These are phyloP conservation scores for Anarhynchus alexandrinus DNA, from an alignment of 2,113 vertebrate genomes.

Conservation along the genomic window DNA sequence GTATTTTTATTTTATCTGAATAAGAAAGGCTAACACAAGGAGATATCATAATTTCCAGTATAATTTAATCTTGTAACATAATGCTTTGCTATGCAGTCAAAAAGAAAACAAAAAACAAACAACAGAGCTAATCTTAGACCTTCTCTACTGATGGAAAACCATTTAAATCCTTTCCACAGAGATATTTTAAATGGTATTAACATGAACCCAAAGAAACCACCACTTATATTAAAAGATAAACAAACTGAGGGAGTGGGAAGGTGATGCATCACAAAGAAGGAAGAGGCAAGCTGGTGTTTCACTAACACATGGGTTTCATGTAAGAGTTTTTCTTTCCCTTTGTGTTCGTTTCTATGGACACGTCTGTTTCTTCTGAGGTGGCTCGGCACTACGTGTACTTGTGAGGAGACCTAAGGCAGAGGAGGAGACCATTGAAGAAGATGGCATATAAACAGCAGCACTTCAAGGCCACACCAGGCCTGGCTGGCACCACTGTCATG, in stretches of 20 bases:
- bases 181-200: background rate
- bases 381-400: rapidly evolving
- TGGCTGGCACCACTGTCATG: rapidly evolving
- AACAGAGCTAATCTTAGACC: background rate
- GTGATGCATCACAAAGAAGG: rapidly evolving
- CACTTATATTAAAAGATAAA: background rate
- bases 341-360: background rate
- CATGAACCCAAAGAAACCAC: background rate
- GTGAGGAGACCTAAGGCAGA: background rate
- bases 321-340: background rate
- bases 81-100: background rate
- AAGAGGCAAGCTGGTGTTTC: background rate
- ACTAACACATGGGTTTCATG: rapidly evolving
- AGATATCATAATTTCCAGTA: background rate
- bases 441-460: background rate
- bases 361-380: background rate
- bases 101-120: background rate
- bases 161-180: background rate
- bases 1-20: background rate
- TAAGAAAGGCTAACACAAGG: background rate
- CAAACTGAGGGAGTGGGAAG: background rate
- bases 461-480: rapidly evolving
- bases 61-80: background rate
- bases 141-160: background rate
- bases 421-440: background rate